Conservation (phyloP, 1,140 invertebrate species). For the Spodoptera frugiperda region DNA sequence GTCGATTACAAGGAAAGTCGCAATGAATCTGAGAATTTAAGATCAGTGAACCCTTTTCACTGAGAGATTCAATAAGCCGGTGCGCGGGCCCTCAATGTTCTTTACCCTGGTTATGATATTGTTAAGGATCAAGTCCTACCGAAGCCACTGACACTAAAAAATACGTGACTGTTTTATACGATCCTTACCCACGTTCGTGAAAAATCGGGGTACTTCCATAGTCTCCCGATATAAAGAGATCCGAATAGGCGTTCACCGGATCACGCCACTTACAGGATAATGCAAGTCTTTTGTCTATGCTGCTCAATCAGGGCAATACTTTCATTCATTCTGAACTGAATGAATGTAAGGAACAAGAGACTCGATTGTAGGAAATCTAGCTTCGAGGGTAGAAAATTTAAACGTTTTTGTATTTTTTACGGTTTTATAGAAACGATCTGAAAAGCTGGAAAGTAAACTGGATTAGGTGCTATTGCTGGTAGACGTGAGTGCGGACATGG, state of each 20-base stretch:
- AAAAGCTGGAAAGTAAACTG: conserved; percentile 41
- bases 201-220: conserved; percentile 60
- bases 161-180: conserved; percentile 67
- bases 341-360: conserved; percentile 41
- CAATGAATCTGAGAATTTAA: conserved; percentile 55
- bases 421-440: conserved; percentile 34
- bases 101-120: conserved; percentile 68
- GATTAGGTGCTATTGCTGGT: conserved; percentile 18
- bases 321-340: conserved; percentile 53
- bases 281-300: conserved; percentile 63
- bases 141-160: conserved; percentile 67
- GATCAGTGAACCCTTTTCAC: conserved; percentile 65
- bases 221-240: conserved; percentile 69
- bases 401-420: conserved; percentile 39
- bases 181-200: conserved; percentile 53
- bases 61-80: conserved; percentile 73
- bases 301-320: conserved; percentile 60
- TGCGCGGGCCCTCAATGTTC: conserved; percentile 54
- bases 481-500: conserved; percentile 30
- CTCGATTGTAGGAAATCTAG: conserved; percentile 35
- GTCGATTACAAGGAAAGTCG: conserved; percentile 44
- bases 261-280: conserved; percentile 62
- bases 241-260: conserved; percentile 65
- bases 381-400: conserved; percentile 29
- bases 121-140: conserved; percentile 58